These are phyloP conservation scores for Pyrrhosoma nymphula DNA, from an alignment of 2,888 invertebrate species.

Conservation along the genomic window DNA sequence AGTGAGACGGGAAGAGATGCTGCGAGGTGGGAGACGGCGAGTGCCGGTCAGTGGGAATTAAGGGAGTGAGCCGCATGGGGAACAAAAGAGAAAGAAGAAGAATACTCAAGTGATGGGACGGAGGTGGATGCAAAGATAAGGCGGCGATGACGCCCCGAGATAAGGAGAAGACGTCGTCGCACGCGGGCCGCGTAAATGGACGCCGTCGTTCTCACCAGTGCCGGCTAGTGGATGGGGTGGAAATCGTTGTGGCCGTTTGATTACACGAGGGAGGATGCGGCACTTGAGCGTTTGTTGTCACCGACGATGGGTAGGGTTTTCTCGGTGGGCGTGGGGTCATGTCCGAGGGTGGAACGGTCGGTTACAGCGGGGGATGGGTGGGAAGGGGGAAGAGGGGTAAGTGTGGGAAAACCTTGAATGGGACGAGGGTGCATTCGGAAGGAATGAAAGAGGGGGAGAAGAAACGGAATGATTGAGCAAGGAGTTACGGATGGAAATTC, in stretches of 20 bases:
- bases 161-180: background rate
- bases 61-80: background rate
- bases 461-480: conserved; percentile 60
- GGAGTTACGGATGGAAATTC: conserved; percentile 57
- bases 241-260: background rate
- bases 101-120: background rate
- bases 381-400: background rate
- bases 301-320: background rate
- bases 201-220: background rate
- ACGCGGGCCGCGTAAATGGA: background rate
- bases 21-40: background rate
- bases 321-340: background rate
- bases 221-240: background rate
- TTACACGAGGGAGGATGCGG: background rate
- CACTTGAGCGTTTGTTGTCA: conserved; percentile 17
- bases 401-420: background rate
- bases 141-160: conserved; percentile 19
- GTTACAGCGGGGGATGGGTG: too few species aligned
- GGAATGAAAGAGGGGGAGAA: background rate
- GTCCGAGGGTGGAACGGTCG: background rate
- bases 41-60: background rate
- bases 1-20: background rate
- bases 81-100: background rate
- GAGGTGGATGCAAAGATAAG: background rate
- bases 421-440: background rate